Base-by-base conservation (phyloP, 2,113 vertebrate species). In the Aegotheles bennettii region DNA sequence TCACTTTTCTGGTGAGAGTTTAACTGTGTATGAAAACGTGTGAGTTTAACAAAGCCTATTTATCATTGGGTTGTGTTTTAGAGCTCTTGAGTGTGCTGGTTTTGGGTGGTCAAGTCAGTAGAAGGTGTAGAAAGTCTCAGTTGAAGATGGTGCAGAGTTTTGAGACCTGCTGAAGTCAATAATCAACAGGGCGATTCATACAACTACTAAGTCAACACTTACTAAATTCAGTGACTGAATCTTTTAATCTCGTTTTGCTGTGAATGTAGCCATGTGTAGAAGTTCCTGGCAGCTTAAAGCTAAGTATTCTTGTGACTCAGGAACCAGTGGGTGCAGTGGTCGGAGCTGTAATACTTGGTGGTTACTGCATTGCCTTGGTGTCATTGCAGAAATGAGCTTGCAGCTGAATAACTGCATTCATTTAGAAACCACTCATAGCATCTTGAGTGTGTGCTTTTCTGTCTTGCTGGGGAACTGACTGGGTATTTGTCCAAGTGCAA, bases 81-180 rank as follows among this genome's bases (percentile, higher is more conserved):
- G 33, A 77, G 40, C 50, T 68, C 48, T n/a, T 24, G 29, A 40
- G 51, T 1, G 0, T 13, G 28, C 19, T 43, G 20, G 48, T 43
- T 31, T 70, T 1, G 0, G 19, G 26, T 1, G 0, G 9, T 38
- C 13, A 10, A 51, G 26, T n/a, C 11, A 9, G 14, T 64, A 7
- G 26, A 38, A 79, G 33, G 24, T 5, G 6, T 24, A 16, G 83
- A 21, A 6, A 29, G 5, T 45, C 13, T 61, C 18, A 20, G 2
- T 25, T 31, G 11, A 14, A 3, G 0, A 1, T 35, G 18, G 16
- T 14, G 28, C 21, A 1, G 20, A 35, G 10, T 40, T 74, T 67
- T 33, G 21, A 40, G 78, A 40, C 50, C 25, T 8, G 4, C 23
- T 24, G 26, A 74, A 89, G 36, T 45, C 36, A 77, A 15, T 25